Evolutionary conservation across 2,888 invertebrate genomes (phyloP).

Genomic region (Philopedon plagiatum): DNA sequence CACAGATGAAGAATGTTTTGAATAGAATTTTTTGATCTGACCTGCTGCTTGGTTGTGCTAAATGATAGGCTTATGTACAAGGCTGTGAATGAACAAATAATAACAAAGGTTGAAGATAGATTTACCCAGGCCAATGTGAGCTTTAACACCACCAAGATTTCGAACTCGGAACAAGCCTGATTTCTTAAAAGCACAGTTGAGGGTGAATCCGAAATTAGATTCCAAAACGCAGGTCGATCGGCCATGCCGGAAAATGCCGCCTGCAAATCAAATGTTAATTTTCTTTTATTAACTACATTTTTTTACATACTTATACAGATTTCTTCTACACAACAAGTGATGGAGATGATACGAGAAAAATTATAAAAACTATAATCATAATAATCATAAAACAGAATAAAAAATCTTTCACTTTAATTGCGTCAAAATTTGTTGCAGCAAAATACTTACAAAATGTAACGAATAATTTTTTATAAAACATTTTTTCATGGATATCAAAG

Average conservation of each 20-base stretch:
- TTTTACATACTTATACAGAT: constrained; percentile 8
- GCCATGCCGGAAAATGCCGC: constrained; percentile 75
- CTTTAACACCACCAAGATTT: constrained; percentile 92
- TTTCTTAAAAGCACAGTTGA: constrained; percentile 95
- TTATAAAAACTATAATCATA: too few relatives aligned
- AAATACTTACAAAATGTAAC: not conserved
- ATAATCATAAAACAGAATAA: too few relatives aligned
- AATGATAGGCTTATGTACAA: not conserved
- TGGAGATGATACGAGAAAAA: too few relatives aligned
- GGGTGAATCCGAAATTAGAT: constrained; percentile 90
- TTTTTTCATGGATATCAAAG: constrained; percentile 6
- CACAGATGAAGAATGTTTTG: too few relatives aligned
- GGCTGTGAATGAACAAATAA: constrained; percentile 21
- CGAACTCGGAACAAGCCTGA: constrained; percentile 91
- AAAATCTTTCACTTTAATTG: too few relatives aligned
- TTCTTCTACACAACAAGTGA: not conserved
- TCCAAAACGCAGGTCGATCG: constrained; percentile 88
- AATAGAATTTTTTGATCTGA: not conserved
- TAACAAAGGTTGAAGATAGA: constrained; percentile 51
- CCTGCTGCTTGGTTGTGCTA: not conserved
- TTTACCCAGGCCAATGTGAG: constrained; percentile 91
- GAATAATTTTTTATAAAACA: constrained; percentile 3
- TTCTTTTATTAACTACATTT: constrained; percentile 23
- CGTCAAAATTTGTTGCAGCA: not conserved
- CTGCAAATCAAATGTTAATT: constrained; percentile 69